phyloP scores from a whole-genome alignment of 2,888 invertebrate species.

The Tinea pellionella region DNA sequence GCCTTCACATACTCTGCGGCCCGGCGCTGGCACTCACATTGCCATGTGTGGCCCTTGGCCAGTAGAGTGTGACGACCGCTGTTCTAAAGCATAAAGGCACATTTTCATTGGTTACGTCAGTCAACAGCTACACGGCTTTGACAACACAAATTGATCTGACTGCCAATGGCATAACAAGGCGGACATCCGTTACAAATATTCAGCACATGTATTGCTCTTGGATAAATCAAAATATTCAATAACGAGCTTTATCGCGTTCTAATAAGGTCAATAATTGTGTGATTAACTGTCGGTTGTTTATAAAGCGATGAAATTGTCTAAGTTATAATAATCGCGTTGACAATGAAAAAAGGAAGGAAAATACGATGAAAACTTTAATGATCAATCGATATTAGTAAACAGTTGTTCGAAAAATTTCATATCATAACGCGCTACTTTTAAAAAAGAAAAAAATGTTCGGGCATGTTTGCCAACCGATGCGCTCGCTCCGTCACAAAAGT shows the following conservation, averaged over 20 bases:
- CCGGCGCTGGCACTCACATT: too few relatives aligned
- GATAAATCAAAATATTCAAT: not conserved
- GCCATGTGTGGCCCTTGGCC: too few relatives aligned
- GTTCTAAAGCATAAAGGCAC: not conserved
- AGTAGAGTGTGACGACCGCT: too few relatives aligned
- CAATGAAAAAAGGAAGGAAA: conserved; percentile 1
- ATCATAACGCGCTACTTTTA: not conserved
- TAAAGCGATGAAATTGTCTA: not conserved
- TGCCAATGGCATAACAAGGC: conserved; percentile 8
- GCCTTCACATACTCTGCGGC: too few relatives aligned
- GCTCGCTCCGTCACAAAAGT: conserved; percentile 27
- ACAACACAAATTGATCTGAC: not conserved
- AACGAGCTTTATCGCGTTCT: not conserved
- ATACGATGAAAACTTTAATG: not conserved
- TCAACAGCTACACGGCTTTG: not conserved
- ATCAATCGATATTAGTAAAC: not conserved
- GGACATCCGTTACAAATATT: conserved; percentile 14
- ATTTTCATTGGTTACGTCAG: not conserved
- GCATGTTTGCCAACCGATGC: not conserved
- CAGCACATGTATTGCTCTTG: conserved; percentile 6
- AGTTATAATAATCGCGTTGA: not conserved
- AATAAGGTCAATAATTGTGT: not conserved
- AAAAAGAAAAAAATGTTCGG: not conserved
- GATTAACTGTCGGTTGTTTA: not conserved
- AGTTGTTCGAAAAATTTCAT: not conserved